These are phyloP conservation scores for Allacma fusca DNA, from an alignment of 2,888 invertebrate genomes.

Conservation along the genomic window DNA sequence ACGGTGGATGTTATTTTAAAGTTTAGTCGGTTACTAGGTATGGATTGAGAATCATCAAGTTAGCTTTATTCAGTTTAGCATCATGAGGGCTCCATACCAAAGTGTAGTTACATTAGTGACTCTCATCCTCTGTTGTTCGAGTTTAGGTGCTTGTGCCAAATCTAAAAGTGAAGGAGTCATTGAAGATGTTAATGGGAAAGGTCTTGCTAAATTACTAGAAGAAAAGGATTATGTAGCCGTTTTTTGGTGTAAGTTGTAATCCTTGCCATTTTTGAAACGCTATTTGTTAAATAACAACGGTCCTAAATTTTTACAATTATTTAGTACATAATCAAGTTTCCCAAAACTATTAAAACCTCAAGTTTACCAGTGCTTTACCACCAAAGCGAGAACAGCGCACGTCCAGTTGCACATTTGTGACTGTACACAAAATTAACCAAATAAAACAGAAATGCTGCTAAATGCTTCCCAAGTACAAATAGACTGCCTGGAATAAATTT, in stretches of 20 bases:
- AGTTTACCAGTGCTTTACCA: too few species aligned
- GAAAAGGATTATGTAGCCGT: constrained; percentile 63
- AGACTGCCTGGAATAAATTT: too few species aligned
- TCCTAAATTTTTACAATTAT: not conserved
- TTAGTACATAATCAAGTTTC: too few species aligned
- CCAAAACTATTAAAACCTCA: too few species aligned
- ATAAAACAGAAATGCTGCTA: too few species aligned
- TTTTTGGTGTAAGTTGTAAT: constrained; percentile 61
- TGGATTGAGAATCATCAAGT: constrained; percentile 26
- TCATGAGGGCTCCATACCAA: not conserved
- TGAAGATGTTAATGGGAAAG: constrained; percentile 63
- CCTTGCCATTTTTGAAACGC: not conserved
- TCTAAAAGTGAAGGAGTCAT: constrained; percentile 57
- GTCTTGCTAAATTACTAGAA: constrained; percentile 62
- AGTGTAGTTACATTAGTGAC: constrained; percentile 28
- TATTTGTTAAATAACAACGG: not conserved
- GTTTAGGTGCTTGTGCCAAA: constrained; percentile 37
- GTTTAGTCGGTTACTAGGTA: constrained; percentile 44
- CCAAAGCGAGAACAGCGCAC: too few species aligned
- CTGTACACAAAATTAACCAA: too few species aligned
- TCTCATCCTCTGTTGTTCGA: not conserved
- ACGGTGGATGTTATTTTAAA: constrained; percentile 21
- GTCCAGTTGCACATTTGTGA: too few species aligned
- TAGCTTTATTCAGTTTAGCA: too few species aligned
- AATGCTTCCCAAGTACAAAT: too few species aligned